A percentile compares a stretch with the other conserved stretches of the same genome.
These are phyloP conservation scores for Dolichomitus sp. DNA, from an alignment of 2,888 invertebrate species.

Conservation along the genomic window DNA sequence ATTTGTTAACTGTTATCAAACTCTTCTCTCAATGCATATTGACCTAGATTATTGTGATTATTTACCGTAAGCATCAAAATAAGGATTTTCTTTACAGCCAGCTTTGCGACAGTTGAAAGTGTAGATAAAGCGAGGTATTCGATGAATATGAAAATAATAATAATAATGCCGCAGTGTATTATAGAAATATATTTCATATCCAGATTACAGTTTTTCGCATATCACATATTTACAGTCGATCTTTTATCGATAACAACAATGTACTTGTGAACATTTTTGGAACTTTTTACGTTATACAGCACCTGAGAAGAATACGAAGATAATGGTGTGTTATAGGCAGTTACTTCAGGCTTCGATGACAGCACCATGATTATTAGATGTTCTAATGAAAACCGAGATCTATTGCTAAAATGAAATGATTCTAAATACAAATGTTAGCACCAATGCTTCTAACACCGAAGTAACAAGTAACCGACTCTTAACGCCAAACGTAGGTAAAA, in stretches of 20 bases:
- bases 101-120: background rate
- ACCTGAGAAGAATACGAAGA: background rate
- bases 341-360: background rate
- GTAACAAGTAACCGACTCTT: background rate
- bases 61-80: too few species aligned
- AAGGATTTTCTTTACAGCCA: background rate
- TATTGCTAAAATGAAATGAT: background rate
- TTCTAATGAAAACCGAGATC: background rate
- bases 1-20: too few species aligned
- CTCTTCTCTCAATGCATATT: too few species aligned
- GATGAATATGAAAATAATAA: background rate
- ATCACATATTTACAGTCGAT: background rate
- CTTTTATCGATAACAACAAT: background rate
- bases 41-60: too few species aligned
- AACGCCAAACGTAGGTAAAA: background rate
- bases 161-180: background rate
- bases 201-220: background rate
- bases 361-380: background rate
- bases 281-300: background rate
- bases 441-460: background rate
- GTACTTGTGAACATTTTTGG: background rate
- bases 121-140: background rate
- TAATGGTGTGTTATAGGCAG: background rate
- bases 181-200: background rate
- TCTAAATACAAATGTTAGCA: background rate